These are phyloP conservation scores for Teleiodes luculella DNA, from an alignment of 2,888 invertebrate species.

Conservation along the genomic window DNA sequence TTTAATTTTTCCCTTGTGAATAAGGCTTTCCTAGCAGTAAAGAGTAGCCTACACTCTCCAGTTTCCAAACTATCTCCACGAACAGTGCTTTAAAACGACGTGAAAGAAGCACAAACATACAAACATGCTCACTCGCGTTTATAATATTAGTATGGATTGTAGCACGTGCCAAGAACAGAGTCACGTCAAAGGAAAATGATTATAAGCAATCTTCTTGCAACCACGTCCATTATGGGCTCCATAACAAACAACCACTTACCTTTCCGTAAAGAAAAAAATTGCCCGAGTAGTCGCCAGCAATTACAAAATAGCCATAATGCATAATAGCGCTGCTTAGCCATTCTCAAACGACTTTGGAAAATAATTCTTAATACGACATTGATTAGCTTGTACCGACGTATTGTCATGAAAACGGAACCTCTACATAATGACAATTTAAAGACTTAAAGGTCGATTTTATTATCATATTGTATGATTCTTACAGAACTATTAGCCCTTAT, in stretches of 20 bases:
- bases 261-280: slow-evolving; percentile 47
- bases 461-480: slow-evolving; percentile 77
- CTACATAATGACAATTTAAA: slow-evolving; percentile 76
- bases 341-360: slow-evolving; percentile 70
- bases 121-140: too few species aligned
- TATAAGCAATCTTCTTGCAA: slow-evolving; percentile 11
- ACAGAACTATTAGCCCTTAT: slow-evolving; percentile 75
- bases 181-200: neutral
- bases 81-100: too few species aligned
- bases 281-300: slow-evolving; percentile 58
- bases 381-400: slow-evolving; percentile 49
- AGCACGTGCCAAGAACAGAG: too few species aligned
- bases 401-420: slow-evolving; percentile 52
- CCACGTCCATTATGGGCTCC: slow-evolving; percentile 7
- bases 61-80: too few species aligned
- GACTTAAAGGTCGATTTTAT: slow-evolving; percentile 76
- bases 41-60: too few species aligned
- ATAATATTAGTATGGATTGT: too few species aligned
- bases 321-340: slow-evolving; percentile 63
- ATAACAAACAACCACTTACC: slow-evolving; percentile 24
- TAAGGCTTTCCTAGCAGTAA: too few species aligned
- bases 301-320: slow-evolving; percentile 67
- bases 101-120: too few species aligned
- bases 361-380: slow-evolving; percentile 76
- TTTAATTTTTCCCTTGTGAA: too few species aligned